Evolutionary conservation across 92 coral and sea anemone genomes (phyloP).

Genomic region (Parazoanthus atlanticus): DNA sequence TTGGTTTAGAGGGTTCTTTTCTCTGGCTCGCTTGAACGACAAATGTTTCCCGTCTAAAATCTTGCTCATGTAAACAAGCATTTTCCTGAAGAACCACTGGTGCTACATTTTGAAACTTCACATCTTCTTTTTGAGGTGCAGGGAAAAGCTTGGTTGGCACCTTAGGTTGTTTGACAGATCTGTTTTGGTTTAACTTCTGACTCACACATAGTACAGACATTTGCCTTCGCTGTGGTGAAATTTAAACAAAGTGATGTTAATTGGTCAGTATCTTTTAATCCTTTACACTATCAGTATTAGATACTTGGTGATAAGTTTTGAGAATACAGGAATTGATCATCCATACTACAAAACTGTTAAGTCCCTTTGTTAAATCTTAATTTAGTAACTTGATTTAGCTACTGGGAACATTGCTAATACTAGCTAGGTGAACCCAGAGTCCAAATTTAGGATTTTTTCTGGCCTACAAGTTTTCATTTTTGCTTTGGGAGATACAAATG

Average conservation of each 20-base stretch:
- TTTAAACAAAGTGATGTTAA: neutral
- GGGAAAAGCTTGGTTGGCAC: neutral
- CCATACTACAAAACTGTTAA: no score
- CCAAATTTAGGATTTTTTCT: no score
- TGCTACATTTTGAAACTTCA: neutral
- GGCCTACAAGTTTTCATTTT: no score
- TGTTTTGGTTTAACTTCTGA: conserved; percentile 30
- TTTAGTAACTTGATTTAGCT: no score
- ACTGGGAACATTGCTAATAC: no score
- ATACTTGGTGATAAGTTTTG: no score
- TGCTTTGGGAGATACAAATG: no score
- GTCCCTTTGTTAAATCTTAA: no score
- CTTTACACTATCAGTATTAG: no score
- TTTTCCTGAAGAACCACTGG: neutral
- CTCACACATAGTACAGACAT: conserved; percentile 15
- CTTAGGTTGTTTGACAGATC: conserved; percentile 3
- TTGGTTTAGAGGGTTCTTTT: neutral
- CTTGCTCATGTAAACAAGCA: conserved; percentile 5
- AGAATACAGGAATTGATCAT: no score
- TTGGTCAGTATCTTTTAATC: neutral
- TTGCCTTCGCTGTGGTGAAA: neutral
- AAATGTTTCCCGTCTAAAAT: conserved; percentile 47
- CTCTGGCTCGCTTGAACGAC: conserved; percentile 44
- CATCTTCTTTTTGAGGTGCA: conserved; percentile 11
- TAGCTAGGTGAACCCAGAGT: no score